These are phyloP conservation scores for Belonocnema kinseyi DNA, from an alignment of 1,140 invertebrate species.

Conservation along the genomic window DNA sequence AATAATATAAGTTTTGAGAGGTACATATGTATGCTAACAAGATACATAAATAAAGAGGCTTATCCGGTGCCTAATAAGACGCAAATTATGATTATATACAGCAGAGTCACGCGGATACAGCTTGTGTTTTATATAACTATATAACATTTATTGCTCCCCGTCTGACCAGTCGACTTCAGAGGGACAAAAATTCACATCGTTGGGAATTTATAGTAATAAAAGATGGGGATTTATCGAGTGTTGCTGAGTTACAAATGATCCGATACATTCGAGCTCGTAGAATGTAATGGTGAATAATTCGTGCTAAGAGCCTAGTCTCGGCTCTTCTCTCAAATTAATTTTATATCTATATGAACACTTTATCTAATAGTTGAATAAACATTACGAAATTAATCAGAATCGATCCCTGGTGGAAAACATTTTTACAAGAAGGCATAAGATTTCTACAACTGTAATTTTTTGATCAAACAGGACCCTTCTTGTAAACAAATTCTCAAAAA, in stretches of 20 bases:
- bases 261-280: constrained; percentile 39
- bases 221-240: constrained; percentile 56
- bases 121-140: constrained; percentile 50
- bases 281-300: constrained; percentile 53
- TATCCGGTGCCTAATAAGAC: constrained; percentile 51
- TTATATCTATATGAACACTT: no score
- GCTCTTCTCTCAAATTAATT: no score
- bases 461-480: no score
- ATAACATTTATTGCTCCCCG: constrained; percentile 58
- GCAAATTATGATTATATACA: constrained; percentile 62
- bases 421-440: no score
- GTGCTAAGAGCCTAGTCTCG: constrained; percentile 34
- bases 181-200: constrained; percentile 51
- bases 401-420: no score
- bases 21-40: constrained; percentile 46
- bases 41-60: constrained; percentile 51
- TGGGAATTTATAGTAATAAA: constrained; percentile 61
- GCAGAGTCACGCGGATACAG: constrained; percentile 32
- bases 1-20: constrained; percentile 53
- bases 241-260: constrained; percentile 56
- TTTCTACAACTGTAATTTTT: no score
- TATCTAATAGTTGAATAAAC: no score
- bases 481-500: no score
- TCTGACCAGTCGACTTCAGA: constrained; percentile 41
- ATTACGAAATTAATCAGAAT: no score